Conservation (phyloP, 1,140 invertebrate genomes). For the Aphelenchoides fujianensis region DNA sequence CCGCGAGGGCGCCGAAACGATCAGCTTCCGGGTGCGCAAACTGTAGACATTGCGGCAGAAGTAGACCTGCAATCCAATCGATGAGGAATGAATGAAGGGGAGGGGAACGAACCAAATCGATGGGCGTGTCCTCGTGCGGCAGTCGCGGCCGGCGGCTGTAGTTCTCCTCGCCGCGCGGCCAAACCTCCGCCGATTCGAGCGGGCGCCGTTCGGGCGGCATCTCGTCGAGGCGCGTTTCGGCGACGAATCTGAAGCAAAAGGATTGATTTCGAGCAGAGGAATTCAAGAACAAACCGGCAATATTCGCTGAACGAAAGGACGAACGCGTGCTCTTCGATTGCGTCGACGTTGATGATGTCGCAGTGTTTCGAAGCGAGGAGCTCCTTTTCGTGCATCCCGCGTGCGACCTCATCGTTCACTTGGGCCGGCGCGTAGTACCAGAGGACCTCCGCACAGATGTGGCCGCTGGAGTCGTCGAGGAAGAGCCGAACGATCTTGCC, state of each 20-base stretch:
- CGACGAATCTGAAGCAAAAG: conserved; percentile 31
- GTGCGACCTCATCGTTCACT: conserved; percentile 15
- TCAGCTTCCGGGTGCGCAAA: conserved; percentile 15
- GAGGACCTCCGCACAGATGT: conserved; percentile 17
- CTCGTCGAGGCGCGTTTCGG: conserved; percentile 29
- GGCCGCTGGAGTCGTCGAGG: conserved; percentile 28
- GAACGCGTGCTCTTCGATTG: conserved; percentile 28
- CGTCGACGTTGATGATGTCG: conserved; percentile 34
- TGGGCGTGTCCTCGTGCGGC: conserved; percentile 36
- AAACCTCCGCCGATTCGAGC: conserved; percentile 24
- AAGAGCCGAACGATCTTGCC: conserved; percentile 32
- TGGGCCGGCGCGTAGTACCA: conserved; percentile 37
- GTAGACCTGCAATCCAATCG: conserved; percentile 37
- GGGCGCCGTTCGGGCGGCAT: conserved; percentile 21
- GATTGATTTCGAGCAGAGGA: background rate
- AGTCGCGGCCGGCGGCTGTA: conserved; percentile 20
- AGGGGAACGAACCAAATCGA: conserved; percentile 36
- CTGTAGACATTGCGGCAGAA: conserved; percentile 36
- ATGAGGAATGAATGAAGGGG: no score
- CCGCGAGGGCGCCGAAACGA: conserved; percentile 11
- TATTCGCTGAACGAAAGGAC: conserved; percentile 33
- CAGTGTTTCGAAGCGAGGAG: conserved; percentile 35
- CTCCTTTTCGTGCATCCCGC: conserved; percentile 30
- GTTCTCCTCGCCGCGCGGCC: conserved; percentile 25
- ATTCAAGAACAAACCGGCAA: conserved; percentile 38